Percentiles rank a stretch among this genome's conserved stretches.
phyloP scores from a whole-genome alignment of 2,888 invertebrate species.

The Lasioglossum marginatum region DNA sequence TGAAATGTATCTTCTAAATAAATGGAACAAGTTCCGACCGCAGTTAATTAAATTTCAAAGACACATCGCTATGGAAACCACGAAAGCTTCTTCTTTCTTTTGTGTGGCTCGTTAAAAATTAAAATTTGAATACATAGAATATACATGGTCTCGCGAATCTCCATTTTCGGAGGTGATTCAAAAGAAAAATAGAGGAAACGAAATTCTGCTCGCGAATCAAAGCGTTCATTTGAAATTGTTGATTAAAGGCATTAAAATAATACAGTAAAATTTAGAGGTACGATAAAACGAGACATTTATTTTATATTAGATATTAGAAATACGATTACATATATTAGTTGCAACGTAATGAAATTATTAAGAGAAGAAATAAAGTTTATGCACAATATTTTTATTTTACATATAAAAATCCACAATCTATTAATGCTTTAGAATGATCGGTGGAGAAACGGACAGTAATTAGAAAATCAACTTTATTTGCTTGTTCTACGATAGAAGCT shows the following conservation, averaged over 20 bases:
- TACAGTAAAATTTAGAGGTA: not conserved
- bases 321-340: not conserved
- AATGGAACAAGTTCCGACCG: slow-evolving; percentile 10
- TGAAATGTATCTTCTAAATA: slow-evolving; percentile 19
- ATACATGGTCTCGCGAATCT: not conserved
- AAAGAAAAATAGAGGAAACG: not conserved
- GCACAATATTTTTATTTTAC: not conserved
- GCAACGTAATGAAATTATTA: not conserved
- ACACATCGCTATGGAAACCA: not conserved
- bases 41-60: slow-evolving; percentile 14
- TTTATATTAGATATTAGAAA: not conserved
- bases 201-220: not conserved
- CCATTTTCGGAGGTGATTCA: not conserved
- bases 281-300: not conserved
- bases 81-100: not conserved
- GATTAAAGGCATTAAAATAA: not conserved
- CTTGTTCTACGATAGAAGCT: not conserved
- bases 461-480: too few relatives aligned
- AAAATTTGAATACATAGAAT: not conserved
- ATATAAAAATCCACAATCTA: not conserved
- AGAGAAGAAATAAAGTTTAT: not conserved
- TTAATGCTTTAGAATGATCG: not conserved
- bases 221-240: not conserved
- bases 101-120: not conserved
- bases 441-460: not conserved